Percentiles rank a stretch among this genome's conserved stretches.
These are phyloP conservation scores for Neotoxoptera formosana DNA, from an alignment of 1,140 invertebrate species.

Conservation along the genomic window DNA sequence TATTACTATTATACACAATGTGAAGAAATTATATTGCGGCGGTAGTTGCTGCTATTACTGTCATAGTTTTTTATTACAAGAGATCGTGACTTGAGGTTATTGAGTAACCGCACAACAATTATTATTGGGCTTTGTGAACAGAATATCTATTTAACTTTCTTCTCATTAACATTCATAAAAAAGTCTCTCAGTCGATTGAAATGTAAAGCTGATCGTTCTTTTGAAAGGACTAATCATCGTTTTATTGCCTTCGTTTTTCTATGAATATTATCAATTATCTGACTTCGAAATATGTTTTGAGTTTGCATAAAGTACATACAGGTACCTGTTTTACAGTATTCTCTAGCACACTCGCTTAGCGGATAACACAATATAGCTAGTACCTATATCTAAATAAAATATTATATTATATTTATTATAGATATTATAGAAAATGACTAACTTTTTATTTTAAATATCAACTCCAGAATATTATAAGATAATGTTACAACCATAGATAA, in stretches of 20 bases:
- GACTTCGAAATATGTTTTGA: neutral
- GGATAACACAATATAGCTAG: neutral
- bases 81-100: conserved; percentile 44
- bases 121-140: neutral
- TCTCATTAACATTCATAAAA: conserved; percentile 27
- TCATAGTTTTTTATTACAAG: neutral
- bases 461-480: neutral
- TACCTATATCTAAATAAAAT: neutral
- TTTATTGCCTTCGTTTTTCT: neutral
- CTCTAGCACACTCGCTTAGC: neutral
- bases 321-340: neutral
- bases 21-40: neutral
- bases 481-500: neutral
- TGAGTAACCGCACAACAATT: conserved; percentile 22
- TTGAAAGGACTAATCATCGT: conserved; percentile 7
- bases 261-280: neutral
- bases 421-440: neutral
- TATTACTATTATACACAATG: neutral
- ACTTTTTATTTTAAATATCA: neutral
- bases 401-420: neutral
- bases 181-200: neutral
- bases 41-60: too few species aligned
- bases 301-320: neutral
- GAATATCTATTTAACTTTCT: conserved; percentile 39
- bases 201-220: neutral